phyloP scores from a whole-genome alignment of 2,113 vertebrate species.

The Silurus meridionalis region DNA sequence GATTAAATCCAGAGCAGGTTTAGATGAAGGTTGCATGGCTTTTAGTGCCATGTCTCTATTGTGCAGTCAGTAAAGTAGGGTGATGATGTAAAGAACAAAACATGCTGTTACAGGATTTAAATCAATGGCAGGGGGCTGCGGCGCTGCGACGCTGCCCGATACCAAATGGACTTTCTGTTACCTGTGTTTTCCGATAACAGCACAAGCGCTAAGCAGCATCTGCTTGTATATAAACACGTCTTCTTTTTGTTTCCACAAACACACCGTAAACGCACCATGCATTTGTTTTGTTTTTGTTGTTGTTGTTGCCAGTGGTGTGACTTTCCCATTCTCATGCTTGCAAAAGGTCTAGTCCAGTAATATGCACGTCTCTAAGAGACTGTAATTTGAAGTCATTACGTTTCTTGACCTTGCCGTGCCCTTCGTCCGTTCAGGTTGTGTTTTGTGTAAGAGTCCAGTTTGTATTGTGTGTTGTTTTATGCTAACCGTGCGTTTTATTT shows the following conservation, averaged over 20 bases:
- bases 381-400: background rate
- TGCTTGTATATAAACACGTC: background rate
- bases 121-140: background rate
- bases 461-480: background rate
- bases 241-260: background rate
- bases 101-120: background rate
- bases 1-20: background rate
- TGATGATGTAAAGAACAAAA: background rate
- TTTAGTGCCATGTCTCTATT: background rate
- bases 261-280: background rate
- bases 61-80: background rate
- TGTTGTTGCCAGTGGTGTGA: background rate
- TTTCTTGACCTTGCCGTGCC: background rate
- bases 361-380: too few species aligned
- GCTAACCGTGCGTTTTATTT: background rate
- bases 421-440: background rate
- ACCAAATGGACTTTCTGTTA: background rate
- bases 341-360: background rate
- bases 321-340: background rate
- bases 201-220: conserved; percentile 43
- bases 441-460: background rate
- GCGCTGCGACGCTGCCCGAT: background rate
- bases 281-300: background rate
- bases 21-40: background rate
- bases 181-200: background rate